Conservation (phyloP, 2,113 vertebrate genomes). For the Festucalex cinctus region DNA sequence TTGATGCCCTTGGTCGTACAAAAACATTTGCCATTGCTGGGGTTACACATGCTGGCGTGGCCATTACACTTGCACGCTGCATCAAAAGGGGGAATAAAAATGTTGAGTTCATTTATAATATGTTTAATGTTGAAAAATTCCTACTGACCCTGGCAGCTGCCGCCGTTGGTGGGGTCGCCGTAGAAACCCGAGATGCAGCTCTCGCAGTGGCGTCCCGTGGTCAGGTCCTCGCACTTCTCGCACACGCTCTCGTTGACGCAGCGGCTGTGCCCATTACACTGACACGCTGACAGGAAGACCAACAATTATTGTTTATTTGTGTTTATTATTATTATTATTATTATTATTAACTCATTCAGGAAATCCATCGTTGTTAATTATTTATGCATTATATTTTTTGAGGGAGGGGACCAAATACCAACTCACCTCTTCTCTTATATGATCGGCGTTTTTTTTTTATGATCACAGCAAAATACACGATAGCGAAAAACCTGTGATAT, state of each 20-base stretch:
- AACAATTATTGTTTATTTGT: background rate
- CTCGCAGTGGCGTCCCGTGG: slow-evolving; percentile 90
- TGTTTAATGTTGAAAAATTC: background rate
- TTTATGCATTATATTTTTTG: too few relatives aligned
- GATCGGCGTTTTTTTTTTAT: too few relatives aligned
- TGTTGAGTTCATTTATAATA: background rate
- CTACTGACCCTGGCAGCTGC: slow-evolving; percentile 90
- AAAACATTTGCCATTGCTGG: slow-evolving; percentile 93
- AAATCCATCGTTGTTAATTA: too few relatives aligned
- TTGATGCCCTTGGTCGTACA: slow-evolving; percentile 99
- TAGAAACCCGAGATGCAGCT: slow-evolving; percentile 93
- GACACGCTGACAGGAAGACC: slow-evolving; percentile 79
- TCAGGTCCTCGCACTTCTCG: slow-evolving; percentile 94
- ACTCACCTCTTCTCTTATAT: too few relatives aligned
- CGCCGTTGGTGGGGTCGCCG: slow-evolving; percentile 94
- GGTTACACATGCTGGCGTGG: slow-evolving; percentile 90
- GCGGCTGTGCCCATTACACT: slow-evolving; percentile 95
- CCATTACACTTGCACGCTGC: slow-evolving; percentile 96
- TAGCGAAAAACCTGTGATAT: too few relatives aligned
- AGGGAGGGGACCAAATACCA: too few relatives aligned
- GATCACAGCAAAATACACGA: too few relatives aligned
- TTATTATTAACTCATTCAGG: too few relatives aligned
- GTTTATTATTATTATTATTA: too few relatives aligned
- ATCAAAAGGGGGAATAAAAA: background rate
- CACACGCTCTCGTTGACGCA: slow-evolving; percentile 93